Percentiles rank a stretch among this genome's conserved stretches.
These are phyloP conservation scores for Cichlasoma orientale DNA, from an alignment of 2,797 vertebrate species.

Conservation along the genomic window DNA sequence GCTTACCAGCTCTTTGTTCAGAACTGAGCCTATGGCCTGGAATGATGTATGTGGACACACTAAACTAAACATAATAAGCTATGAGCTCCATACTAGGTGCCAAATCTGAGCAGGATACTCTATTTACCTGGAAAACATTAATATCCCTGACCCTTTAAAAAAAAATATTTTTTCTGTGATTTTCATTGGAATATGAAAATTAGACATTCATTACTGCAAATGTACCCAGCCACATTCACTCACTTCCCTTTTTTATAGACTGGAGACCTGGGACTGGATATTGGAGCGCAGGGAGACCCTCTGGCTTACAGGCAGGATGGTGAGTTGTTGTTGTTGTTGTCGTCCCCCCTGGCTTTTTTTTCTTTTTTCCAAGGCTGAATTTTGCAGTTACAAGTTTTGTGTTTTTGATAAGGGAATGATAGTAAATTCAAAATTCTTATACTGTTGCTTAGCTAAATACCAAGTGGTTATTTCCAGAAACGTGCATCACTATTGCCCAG, in stretches of 20 bases:
- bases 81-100: neutral
- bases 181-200: neutral
- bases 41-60: conserved; percentile 84
- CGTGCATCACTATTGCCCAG: neutral
- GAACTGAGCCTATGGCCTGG: conserved; percentile 98
- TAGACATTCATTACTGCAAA: too few relatives aligned
- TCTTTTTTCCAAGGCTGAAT: neutral
- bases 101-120: neutral
- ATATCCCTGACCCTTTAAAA: neutral
- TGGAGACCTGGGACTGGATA: conserved; percentile 94
- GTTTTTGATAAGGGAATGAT: neutral
- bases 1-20: conserved; percentile 96
- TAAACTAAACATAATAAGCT: neutral
- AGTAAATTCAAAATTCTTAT: neutral
- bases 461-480: neutral
- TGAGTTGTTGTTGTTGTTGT: too few relatives aligned
- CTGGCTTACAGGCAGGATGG: conserved; percentile 96
- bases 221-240: neutral
- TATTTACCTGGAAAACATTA: neutral
- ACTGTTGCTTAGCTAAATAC: neutral
- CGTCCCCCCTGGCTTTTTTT: too few relatives aligned
- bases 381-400: neutral
- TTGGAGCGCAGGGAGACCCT: conserved; percentile 93
- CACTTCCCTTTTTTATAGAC: conserved; percentile 78
- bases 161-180: too few relatives aligned